Percentiles rank a stretch among this genome's conserved stretches.
Conservation (phyloP, 2,113 vertebrate species). For the Aplodontia rufa region DNA sequence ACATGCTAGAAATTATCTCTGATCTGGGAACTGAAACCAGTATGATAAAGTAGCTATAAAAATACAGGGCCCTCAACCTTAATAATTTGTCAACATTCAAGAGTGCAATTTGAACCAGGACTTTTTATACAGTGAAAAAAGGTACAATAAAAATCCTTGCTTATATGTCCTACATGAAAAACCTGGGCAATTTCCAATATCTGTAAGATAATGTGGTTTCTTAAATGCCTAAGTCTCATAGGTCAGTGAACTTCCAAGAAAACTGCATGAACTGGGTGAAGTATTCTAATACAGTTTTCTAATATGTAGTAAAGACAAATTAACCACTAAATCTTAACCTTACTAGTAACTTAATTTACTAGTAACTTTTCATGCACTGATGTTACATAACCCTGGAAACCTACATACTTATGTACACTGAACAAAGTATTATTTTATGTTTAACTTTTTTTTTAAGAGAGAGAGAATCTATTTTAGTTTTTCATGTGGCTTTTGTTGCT, state of each 20-base stretch:
- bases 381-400: not conserved
- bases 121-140: not conserved
- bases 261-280: not conserved
- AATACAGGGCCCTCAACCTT: not conserved
- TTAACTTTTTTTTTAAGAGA: slow-evolving; percentile 4
- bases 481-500: too few relatives aligned
- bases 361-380: not conserved
- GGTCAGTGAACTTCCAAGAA: slow-evolving; percentile 1
- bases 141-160: not conserved
- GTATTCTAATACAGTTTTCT: not conserved
- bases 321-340: not conserved
- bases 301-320: not conserved
- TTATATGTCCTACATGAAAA: not conserved
- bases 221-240: not conserved
- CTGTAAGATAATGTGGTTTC: not conserved
- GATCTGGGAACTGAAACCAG: not conserved
- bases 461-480: too few relatives aligned
- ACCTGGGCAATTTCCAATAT: not conserved
- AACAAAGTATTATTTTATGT: slow-evolving; percentile 15
- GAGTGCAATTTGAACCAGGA: not conserved
- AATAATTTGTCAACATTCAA: not conserved
- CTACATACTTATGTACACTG: not conserved
- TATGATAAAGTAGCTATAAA: not conserved
- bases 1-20: not conserved
- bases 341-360: not conserved